phyloP scores from a whole-genome alignment of 2,113 vertebrate species.

The Menura novaehollandiae region DNA sequence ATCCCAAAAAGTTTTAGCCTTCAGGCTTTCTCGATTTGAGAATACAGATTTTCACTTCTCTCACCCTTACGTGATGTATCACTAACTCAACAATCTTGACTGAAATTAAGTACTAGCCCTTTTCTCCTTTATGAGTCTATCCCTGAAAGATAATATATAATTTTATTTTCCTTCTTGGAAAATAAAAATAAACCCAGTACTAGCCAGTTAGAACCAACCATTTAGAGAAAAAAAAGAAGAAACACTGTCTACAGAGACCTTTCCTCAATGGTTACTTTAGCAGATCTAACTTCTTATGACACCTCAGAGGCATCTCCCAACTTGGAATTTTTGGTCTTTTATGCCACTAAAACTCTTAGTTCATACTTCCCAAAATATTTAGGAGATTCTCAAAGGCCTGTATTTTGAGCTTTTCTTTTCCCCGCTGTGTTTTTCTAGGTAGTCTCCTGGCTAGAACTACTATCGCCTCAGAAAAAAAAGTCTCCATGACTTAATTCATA shows the following conservation, averaged over 20 bases:
- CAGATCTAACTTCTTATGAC: not conserved
- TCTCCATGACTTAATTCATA: not conserved
- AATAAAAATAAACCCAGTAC: not conserved
- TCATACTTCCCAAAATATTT: not conserved
- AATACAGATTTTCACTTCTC: not conserved
- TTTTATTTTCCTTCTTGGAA: not conserved
- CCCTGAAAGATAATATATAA: not conserved
- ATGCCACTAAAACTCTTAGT: not conserved
- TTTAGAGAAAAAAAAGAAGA: not conserved
- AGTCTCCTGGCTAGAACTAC: not conserved
- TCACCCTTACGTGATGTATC: not conserved
- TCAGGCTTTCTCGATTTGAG: not conserved
- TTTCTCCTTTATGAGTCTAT: not conserved
- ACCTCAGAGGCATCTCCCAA: not conserved
- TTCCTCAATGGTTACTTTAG: not conserved
- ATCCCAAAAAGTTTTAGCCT: not conserved
- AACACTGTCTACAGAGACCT: not conserved
- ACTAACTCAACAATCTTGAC: not conserved
- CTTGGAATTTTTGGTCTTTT: not conserved
- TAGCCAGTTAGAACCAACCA: not conserved
- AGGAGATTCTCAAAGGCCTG: not conserved
- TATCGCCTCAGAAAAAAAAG: not conserved
- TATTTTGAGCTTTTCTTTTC: not conserved
- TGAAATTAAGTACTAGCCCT: not conserved
- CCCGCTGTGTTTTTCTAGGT: not conserved